These are phyloP conservation scores for Notarius lentiginosus DNA, from an alignment of 2,113 vertebrate species.

Conservation along the genomic window DNA sequence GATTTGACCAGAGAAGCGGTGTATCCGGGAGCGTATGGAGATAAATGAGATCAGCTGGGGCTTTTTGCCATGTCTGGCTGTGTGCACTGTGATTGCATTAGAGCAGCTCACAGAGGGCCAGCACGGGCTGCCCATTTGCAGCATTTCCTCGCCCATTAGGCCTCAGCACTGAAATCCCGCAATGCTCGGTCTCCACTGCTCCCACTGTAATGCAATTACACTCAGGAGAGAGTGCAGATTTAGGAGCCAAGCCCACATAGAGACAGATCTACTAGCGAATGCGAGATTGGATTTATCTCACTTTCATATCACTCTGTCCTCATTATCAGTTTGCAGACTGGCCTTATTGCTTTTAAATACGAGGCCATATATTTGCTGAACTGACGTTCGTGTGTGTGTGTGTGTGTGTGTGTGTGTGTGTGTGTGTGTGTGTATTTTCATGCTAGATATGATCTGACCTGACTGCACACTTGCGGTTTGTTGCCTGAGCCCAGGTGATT, in stretches of 20 bases:
- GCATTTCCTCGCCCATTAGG: conserved; percentile 53
- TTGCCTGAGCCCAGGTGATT: conserved; percentile 43
- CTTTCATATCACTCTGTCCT: conserved; percentile 60
- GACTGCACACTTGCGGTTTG: conserved; percentile 43
- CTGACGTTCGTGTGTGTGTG: conserved; percentile 10
- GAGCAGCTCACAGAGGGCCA: conserved; percentile 47
- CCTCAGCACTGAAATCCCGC: conserved; percentile 56
- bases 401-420: background rate
- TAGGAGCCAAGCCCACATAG: conserved; percentile 43
- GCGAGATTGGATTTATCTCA: conserved; percentile 59
- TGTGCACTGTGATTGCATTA: conserved; percentile 64
- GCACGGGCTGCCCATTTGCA: conserved; percentile 29
- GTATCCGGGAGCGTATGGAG: background rate
- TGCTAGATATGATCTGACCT: conserved; percentile 35
- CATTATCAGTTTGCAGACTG: conserved; percentile 52
- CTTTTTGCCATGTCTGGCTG: conserved; percentile 28
- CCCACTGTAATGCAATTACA: conserved; percentile 71
- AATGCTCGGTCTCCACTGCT: conserved; percentile 58
- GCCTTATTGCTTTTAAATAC: conserved; percentile 14
- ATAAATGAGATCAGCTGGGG: conserved; percentile 20
- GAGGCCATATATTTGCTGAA: conserved; percentile 33
- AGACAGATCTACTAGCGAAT: conserved; percentile 31
- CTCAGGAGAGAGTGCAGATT: conserved; percentile 47
- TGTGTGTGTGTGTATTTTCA: background rate
- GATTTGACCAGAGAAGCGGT: background rate